Percentiles rank a stretch among this genome's conserved stretches.
phyloP scores from a whole-genome alignment of 2,797 vertebrate genomes.

The Pelobates cultripes region DNA sequence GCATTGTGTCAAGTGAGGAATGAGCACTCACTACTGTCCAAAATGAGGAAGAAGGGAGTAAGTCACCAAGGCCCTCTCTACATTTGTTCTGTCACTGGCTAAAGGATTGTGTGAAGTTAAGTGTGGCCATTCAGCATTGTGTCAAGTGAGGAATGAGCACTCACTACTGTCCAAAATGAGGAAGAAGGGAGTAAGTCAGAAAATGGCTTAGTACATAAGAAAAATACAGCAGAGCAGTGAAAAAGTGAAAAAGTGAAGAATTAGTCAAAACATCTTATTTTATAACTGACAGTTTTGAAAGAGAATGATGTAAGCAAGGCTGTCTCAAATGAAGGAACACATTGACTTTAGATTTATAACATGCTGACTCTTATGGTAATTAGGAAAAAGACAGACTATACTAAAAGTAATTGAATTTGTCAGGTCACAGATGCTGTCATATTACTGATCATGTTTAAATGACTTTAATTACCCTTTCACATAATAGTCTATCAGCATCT shows the following conservation, averaged over 20 bases:
- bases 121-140: too few species aligned
- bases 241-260: too few species aligned
- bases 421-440: conserved; percentile 60
- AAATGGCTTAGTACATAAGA: too few species aligned
- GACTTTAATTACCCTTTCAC: conserved; percentile 54
- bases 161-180: too few species aligned
- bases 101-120: too few species aligned
- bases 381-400: conserved; percentile 48
- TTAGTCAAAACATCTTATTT: background rate
- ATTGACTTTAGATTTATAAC: conserved; percentile 64
- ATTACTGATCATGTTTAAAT: conserved; percentile 44
- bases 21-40: too few species aligned
- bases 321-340: conserved; percentile 56
- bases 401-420: conserved; percentile 61
- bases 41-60: too few species aligned
- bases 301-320: conserved; percentile 53
- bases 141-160: too few species aligned
- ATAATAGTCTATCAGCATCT: conserved; percentile 17
- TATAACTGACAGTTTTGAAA: conserved; percentile 48
- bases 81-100: too few species aligned
- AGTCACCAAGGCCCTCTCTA: too few species aligned
- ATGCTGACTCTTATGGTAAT: conserved; percentile 61
- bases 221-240: background rate
- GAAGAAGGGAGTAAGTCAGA: too few species aligned
- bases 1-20: too few species aligned